Evolutionary conservation across 2,113 vertebrate species (phyloP), one percentile per base, ranked within the genome.

Genomic region (Hypomesus transpacificus): DNA sequence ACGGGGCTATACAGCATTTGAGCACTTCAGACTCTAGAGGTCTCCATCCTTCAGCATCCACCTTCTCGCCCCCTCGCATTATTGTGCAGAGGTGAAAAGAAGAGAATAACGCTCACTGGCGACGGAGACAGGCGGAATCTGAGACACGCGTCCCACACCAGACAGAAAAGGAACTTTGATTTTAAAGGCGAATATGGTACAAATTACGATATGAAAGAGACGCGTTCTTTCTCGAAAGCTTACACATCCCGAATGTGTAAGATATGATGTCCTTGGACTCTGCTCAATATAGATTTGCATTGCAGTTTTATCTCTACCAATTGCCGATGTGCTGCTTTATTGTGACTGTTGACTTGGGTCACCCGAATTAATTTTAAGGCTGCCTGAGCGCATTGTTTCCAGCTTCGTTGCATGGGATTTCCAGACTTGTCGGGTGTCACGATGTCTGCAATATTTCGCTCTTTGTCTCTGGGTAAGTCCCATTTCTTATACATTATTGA

Each of bases 21-120:
- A 89, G 82, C 89, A 85, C 81, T 90, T 89, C 82, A 80, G 88
- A 92, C 92, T 93, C 87, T 92, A 93, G 92, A 89, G 92, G 90
- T 93, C 91, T 90, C 91, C 91, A 89, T 93, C 90, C 90, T 91
- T 90, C 91, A 87, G 85, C 87, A 77, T 80, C 79, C 85, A 81
- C 89, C 87, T 85, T 68, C 75, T 60, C 83, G 7, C 74, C 80
- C 75, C 74, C 79, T 79, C 78, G 75, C 79, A 85, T 87, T 64
- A 87, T 84, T 90, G 86, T 86, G 87, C 63, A 62, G 59, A 64
- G 59, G 24, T 34, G 28, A 24, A 21, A 53, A 61, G 54, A 26
- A 34, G 65, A 53, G 56, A 56, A 18, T n/a, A 20, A 61, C 34
- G 65, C 63, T 22, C 63, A 56, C 21, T 46, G 39, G 20, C 65